A percentile compares a stretch with the other conserved stretches of the same genome.
Conservation (phyloP, 2,797 vertebrate species). For the Meriones psammophilus region DNA sequence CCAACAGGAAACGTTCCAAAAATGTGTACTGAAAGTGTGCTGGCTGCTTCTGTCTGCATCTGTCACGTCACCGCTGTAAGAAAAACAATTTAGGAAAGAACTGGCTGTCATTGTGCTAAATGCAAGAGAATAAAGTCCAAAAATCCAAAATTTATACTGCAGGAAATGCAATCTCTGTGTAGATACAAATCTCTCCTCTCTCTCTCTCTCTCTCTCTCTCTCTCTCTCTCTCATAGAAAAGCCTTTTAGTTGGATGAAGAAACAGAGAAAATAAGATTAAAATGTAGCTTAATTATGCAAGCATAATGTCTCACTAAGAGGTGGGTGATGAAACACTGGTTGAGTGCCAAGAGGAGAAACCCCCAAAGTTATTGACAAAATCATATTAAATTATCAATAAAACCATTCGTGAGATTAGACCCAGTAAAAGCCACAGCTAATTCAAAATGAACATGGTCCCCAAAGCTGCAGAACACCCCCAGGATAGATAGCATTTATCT, state of each 20-base stretch:
- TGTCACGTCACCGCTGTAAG: background rate
- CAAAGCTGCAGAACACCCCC: background rate
- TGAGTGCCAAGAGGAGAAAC: background rate
- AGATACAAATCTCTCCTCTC: background rate
- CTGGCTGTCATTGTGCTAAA: background rate
- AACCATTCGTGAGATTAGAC: background rate
- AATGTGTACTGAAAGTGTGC: background rate
- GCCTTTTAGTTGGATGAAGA: background rate
- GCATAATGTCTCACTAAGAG: background rate
- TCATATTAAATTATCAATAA: background rate
- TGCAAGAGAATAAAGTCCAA: background rate
- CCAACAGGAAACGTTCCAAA: background rate
- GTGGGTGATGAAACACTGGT: background rate
- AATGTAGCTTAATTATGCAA: background rate
- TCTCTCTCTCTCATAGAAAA: background rate
- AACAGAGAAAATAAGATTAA: background rate
- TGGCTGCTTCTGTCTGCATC: background rate
- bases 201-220: background rate
- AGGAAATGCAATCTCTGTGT: conserved; percentile 17
- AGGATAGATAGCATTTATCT: background rate
- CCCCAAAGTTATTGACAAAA: background rate
- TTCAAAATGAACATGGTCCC: background rate
- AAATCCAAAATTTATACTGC: background rate
- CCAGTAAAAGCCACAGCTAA: background rate
- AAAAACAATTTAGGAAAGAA: background rate